phyloP scores from a whole-genome alignment of 2,797 vertebrate species.

The Spinus pinus region DNA sequence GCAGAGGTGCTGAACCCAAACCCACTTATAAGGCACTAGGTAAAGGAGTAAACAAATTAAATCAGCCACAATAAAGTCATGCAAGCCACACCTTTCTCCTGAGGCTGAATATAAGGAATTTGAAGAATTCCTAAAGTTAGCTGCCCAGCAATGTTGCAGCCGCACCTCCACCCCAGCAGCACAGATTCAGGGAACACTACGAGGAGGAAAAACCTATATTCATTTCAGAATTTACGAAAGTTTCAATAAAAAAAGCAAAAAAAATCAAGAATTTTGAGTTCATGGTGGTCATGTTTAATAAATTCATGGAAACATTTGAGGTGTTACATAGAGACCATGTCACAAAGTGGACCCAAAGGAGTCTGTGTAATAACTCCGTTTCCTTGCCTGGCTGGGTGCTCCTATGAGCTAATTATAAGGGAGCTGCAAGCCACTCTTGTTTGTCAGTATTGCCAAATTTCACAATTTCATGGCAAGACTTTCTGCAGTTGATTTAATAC shows the following conservation, averaged over 20 bases:
- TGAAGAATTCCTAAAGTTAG: neutral
- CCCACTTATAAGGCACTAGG: neutral
- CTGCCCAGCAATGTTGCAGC: neutral
- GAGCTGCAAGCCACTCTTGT: neutral
- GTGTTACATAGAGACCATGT: neutral
- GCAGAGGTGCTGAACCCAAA: neutral
- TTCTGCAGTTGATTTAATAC: neutral
- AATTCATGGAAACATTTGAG: neutral
- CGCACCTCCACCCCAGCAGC: neutral
- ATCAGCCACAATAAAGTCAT: neutral
- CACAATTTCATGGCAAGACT: constrained; percentile 14
- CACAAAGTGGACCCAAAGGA: constrained; percentile 19
- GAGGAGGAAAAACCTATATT: neutral
- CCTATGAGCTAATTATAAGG: constrained; percentile 22
- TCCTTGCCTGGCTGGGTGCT: neutral
- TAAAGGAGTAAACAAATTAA: neutral
- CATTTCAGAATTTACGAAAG: neutral
- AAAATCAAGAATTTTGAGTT: neutral
- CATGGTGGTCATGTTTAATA: neutral
- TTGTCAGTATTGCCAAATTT: constrained; percentile 10
- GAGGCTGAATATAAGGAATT: neutral
- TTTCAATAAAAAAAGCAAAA: neutral
- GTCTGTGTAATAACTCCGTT: neutral
- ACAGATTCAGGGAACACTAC: neutral
- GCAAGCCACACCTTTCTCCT: neutral